phyloP scores from a whole-genome alignment of 30 jellyfish, hydroid and myxozoan genomes.

The Rhopilema esculentum region DNA sequence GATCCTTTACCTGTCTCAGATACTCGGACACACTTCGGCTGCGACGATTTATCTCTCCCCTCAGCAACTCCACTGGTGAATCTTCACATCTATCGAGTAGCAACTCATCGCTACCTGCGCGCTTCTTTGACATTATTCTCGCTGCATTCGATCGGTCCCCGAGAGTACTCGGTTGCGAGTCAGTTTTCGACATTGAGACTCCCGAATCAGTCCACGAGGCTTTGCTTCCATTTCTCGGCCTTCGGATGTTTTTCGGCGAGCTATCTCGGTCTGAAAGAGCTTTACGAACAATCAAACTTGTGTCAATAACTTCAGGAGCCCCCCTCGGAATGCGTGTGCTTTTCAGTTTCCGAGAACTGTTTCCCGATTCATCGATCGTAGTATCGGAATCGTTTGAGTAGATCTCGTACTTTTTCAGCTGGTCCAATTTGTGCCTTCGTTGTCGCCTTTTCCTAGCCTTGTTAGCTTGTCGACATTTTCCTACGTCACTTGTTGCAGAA shows the following conservation, averaged over 20 bases:
- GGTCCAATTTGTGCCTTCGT: conserved; percentile 27
- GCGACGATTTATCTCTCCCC: conserved; percentile 50
- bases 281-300: neutral
- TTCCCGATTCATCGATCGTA: conserved; percentile 29
- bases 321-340: neutral
- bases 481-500: conserved; percentile 9
- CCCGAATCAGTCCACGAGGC: conserved; percentile 82
- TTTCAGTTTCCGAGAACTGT: conserved; percentile 16
- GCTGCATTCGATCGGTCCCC: conserved; percentile 48
- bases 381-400: conserved; percentile 69
- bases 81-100: neutral
- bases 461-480: neutral
- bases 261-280: neutral
- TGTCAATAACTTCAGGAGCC: neutral
- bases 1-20: neutral
- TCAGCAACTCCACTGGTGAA: conserved; percentile 42
- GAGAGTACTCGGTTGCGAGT: conserved; percentile 79
- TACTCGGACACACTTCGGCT: conserved; percentile 42
- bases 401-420: conserved; percentile 26
- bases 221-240: conserved; percentile 46
- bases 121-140: neutral
- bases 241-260: conserved; percentile 14
- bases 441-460: conserved; percentile 13
- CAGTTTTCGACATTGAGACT: conserved; percentile 70
- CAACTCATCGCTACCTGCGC: neutral